Evolutionary conservation across 2,888 invertebrate genomes (phyloP).

Genomic region (Elmis aenea): DNA sequence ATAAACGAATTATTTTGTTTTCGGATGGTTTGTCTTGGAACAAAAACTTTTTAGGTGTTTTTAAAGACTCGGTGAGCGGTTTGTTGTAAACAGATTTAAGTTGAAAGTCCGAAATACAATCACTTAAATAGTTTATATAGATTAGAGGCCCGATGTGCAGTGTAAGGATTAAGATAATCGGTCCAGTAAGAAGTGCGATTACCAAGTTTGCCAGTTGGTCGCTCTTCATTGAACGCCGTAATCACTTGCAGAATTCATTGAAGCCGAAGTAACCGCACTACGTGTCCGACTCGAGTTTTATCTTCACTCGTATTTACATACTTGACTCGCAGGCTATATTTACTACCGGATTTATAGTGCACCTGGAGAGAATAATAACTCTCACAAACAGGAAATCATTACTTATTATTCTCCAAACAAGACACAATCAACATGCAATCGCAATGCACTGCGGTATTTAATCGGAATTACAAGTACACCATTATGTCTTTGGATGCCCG

Average conservation of each 20-base stretch:
- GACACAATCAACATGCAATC: conserved; percentile 10
- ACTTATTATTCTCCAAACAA: conserved; percentile 14
- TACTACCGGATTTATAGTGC: conserved; percentile 13
- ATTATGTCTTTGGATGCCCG: too few species aligned
- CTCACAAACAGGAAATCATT: conserved; percentile 21
- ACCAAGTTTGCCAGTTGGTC: conserved; percentile 34
- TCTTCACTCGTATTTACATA: conserved; percentile 8
- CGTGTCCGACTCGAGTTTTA: background rate
- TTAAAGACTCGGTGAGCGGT: too few species aligned
- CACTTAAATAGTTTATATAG: too few species aligned
- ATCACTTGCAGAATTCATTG: conserved; percentile 24
- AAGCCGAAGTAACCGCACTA: conserved; percentile 15
- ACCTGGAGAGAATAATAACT: conserved; percentile 18
- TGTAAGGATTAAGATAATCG: conserved; percentile 36
- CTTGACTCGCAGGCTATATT: conserved; percentile 8
- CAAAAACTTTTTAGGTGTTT: too few species aligned
- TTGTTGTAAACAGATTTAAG: too few species aligned
- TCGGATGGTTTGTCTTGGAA: too few species aligned
- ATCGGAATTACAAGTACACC: too few species aligned
- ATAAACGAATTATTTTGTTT: too few species aligned
- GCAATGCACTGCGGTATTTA: conserved; percentile 3
- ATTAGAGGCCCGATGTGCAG: conserved; percentile 33
- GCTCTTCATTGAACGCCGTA: conserved; percentile 32
- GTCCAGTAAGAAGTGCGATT: conserved; percentile 40
- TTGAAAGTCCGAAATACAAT: too few species aligned